Percentiles rank a stretch among this genome's conserved stretches.
Conservation (phyloP, 2,888 invertebrate genomes). For the Pemphredon lugubris region DNA sequence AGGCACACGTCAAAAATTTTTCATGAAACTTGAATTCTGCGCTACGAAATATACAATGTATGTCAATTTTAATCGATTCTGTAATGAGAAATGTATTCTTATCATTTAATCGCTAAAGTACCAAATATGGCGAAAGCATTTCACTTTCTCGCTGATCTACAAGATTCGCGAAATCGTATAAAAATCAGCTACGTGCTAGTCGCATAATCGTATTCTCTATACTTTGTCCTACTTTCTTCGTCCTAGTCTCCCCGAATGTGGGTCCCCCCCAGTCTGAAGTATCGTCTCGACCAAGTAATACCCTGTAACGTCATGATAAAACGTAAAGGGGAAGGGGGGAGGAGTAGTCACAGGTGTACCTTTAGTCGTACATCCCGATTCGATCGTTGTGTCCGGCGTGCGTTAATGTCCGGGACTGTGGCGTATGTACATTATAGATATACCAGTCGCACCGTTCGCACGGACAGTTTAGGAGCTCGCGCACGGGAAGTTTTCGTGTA, state of each 20-base stretch:
- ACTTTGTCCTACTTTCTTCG: constrained; percentile 70
- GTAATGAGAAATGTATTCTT: no score
- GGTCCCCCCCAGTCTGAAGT: constrained; percentile 50
- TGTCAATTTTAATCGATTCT: no score
- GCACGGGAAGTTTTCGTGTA: neutral
- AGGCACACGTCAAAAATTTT: no score
- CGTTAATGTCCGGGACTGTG: constrained; percentile 16
- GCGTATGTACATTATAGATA: constrained; percentile 33
- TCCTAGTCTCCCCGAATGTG: constrained; percentile 68
- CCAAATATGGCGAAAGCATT: no score
- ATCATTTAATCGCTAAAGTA: no score
- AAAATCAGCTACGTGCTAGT: constrained; percentile 10
- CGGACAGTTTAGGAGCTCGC: neutral
- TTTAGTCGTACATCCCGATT: constrained; percentile 56
- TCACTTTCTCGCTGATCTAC: neutral
- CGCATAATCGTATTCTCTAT: constrained; percentile 24
- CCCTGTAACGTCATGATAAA: constrained; percentile 23
- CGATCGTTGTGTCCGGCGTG: constrained; percentile 45
- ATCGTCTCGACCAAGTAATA: constrained; percentile 24
- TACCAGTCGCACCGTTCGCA: constrained; percentile 27
- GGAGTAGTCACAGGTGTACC: constrained; percentile 25
- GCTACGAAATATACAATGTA: no score
- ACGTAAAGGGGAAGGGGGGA: constrained; percentile 22
- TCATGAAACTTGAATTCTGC: no score
- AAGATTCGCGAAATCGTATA: neutral